phyloP scores from a whole-genome alignment of 2,113 vertebrate genomes.

The Benitochromis conjunctus region DNA sequence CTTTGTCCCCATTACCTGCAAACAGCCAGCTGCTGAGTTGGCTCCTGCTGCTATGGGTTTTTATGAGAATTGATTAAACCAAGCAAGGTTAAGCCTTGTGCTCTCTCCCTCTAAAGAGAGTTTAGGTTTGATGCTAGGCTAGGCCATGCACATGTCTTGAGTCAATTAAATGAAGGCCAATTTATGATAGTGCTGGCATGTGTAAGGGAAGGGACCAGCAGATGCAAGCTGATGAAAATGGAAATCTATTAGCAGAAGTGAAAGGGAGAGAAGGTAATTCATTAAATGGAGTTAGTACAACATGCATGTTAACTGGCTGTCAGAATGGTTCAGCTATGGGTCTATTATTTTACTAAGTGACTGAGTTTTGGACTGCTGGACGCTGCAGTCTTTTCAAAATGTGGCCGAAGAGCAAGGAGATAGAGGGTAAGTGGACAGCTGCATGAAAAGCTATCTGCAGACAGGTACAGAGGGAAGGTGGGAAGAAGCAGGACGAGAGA shows the following conservation, averaged over 20 bases:
- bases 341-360: conserved; percentile 2
- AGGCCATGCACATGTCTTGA: not conserved
- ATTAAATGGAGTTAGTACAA: conserved; percentile 8
- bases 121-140: not conserved
- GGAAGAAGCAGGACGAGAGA: not conserved
- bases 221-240: conserved; percentile 42
- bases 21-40: conserved; percentile 11
- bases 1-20: conserved; percentile 16
- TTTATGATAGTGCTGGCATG: conserved; percentile 51
- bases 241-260: conserved; percentile 20
- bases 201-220: conserved; percentile 2
- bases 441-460: not conserved
- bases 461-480: not conserved
- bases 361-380: not conserved
- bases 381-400: conserved; percentile 19
- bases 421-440: not conserved
- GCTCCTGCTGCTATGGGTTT: not conserved
- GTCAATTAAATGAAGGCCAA: conserved; percentile 56
- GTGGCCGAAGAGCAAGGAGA: not conserved
- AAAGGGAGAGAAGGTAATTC: conserved; percentile 20
- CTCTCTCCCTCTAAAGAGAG: not conserved
- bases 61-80: not conserved
- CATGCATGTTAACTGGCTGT: conserved; percentile 21
- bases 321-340: conserved; percentile 1
- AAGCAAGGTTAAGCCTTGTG: not conserved